Evolutionary conservation across 2,113 vertebrate species (phyloP).

Genomic region (Pelobates fuscus): DNA sequence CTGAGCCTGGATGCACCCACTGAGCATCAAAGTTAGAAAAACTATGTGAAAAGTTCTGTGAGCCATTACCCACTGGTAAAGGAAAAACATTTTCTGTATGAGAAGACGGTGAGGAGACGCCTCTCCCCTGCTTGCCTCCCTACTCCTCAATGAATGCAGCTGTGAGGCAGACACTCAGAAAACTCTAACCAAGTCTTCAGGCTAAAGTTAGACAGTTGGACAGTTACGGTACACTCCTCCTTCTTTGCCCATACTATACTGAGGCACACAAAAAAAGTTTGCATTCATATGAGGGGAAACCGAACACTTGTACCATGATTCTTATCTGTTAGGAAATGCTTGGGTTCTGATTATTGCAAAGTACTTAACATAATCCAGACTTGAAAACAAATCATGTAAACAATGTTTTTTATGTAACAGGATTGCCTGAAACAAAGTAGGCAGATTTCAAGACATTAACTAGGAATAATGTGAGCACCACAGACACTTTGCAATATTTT

Average conservation of each 20-base stretch:
- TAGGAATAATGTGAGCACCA: too few species aligned
- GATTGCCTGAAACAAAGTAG: too few species aligned
- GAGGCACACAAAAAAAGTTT: not conserved
- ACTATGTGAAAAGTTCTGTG: constrained; percentile 36
- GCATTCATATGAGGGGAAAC: constrained; percentile 13
- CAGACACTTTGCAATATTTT: too few species aligned
- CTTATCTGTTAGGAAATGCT: not conserved
- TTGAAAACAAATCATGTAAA: too few species aligned
- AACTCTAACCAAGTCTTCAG: constrained; percentile 46
- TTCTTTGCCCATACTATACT: constrained; percentile 17
- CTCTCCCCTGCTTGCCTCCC: constrained; percentile 39
- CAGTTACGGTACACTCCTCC: constrained; percentile 36
- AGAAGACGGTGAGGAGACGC: constrained; percentile 32
- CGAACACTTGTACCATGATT: constrained; percentile 17
- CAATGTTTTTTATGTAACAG: too few species aligned
- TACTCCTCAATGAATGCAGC: constrained; percentile 32
- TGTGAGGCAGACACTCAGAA: constrained; percentile 43
- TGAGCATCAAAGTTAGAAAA: constrained; percentile 40
- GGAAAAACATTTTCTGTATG: constrained; percentile 31
- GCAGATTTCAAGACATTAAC: too few species aligned
- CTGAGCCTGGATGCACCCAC: constrained; percentile 26
- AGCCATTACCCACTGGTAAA: constrained; percentile 22
- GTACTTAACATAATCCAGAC: not conserved
- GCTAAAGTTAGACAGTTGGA: constrained; percentile 48
- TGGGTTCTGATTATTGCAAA: not conserved